phyloP scores from a whole-genome alignment of 2,797 vertebrate genomes.

The Babyrousa celebensis region DNA sequence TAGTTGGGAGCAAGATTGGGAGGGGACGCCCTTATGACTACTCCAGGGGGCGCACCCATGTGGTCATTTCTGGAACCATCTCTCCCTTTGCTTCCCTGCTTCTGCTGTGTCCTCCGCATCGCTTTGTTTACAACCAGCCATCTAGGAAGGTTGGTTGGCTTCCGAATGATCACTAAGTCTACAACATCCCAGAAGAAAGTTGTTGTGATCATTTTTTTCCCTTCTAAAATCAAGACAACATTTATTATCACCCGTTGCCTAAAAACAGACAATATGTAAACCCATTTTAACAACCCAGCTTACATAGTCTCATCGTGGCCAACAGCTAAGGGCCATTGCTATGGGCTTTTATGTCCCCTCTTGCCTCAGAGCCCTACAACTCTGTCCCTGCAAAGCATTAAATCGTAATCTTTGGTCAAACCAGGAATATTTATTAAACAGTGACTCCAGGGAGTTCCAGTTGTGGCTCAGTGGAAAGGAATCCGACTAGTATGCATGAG shows the following conservation, averaged over 20 bases:
- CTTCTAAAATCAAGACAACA: no score
- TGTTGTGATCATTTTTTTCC: not conserved
- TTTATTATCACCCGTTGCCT: no score
- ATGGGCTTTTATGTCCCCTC: not conserved
- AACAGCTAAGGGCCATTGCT: not conserved
- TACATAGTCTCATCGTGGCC: not conserved
- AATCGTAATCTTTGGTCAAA: constrained; percentile 33
- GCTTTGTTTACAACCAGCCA: not conserved
- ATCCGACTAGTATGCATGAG: no score
- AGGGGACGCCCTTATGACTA: not conserved
- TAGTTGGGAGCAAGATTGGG: not conserved
- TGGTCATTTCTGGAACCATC: not conserved
- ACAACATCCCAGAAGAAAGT: not conserved
- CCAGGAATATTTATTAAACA: not conserved
- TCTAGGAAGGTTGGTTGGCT: not conserved
- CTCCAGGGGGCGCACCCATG: not conserved
- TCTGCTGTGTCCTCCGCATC: not conserved
- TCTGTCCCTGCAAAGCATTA: not conserved
- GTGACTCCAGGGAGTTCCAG: not conserved
- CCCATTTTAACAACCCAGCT: constrained; percentile 6
- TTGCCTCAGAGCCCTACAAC: not conserved
- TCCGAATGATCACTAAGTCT: not conserved
- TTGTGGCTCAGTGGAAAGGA: no score
- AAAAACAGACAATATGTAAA: not conserved
- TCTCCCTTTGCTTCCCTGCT: not conserved